Conservation (phyloP, 1,140 invertebrate genomes). For the Phymastichus coffea region DNA sequence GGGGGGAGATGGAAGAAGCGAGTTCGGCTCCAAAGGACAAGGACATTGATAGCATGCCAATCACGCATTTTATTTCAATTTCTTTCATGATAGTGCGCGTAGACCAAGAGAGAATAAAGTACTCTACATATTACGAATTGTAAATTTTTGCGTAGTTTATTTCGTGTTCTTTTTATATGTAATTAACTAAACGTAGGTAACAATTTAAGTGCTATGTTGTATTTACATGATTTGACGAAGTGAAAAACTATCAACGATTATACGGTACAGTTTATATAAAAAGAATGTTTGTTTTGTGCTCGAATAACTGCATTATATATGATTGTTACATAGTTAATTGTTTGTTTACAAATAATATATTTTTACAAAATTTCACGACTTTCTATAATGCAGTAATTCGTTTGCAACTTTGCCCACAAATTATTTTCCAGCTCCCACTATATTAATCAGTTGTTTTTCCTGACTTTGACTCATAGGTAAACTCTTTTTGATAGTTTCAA, state of each 20-base stretch:
- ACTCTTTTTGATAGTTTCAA: constrained; percentile 22
- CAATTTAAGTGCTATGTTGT: no score
- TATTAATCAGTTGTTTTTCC: constrained; percentile 25
- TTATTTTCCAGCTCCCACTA: constrained; percentile 31
- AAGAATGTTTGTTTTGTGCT: no score
- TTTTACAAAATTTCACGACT: no score
- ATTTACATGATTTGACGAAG: constrained; percentile 9
- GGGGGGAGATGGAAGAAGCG: background rate
- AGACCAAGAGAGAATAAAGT: background rate
- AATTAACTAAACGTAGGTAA: constrained; percentile 20
- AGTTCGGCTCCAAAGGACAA: constrained; percentile 47
- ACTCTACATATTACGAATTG: constrained; percentile 18
- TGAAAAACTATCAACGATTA: no score
- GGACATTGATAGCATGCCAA: constrained; percentile 54
- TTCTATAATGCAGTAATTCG: no score
- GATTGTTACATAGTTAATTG: no score
- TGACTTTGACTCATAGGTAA: constrained; percentile 26
- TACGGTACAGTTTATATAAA: no score
- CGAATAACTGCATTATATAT: no score
- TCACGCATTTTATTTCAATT: constrained; percentile 43
- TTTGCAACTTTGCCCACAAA: no score
- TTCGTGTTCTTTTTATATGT: constrained; percentile 26
- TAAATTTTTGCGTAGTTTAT: constrained; percentile 29
- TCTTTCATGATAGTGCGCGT: constrained; percentile 31
- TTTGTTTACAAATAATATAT: no score